phyloP scores from a whole-genome alignment of 2,797 vertebrate genomes.

The Mormyrus hasselquistii region DNA sequence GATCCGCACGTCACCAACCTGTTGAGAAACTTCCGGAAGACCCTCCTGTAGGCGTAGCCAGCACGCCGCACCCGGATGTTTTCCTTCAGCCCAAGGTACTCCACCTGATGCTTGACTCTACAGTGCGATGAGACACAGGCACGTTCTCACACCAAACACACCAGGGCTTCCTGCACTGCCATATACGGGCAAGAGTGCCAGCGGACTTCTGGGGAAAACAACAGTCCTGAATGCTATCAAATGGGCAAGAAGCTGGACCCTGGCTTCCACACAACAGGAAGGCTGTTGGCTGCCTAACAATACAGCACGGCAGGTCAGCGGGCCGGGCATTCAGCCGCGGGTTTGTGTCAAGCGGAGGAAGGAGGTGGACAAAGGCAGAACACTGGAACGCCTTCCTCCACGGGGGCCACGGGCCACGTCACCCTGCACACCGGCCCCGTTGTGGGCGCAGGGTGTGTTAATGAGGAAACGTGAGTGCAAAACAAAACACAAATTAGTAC shows the following conservation, averaged over 20 bases:
- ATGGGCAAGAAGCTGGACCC: constrained; percentile 25
- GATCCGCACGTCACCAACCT: constrained; percentile 59
- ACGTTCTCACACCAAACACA: not conserved
- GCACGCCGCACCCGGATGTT: constrained; percentile 95
- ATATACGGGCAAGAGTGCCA: not conserved
- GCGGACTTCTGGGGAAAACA: constrained; percentile 54
- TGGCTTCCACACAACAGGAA: constrained; percentile 63
- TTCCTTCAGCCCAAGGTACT: constrained; percentile 94
- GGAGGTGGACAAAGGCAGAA: not conserved
- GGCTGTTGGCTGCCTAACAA: constrained; percentile 54
- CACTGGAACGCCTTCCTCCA: not conserved
- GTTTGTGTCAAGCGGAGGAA: not conserved
- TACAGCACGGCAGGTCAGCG: constrained; percentile 43
- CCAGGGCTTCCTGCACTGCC: not conserved
- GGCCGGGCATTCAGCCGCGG: constrained; percentile 30
- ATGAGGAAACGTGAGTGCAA: not conserved
- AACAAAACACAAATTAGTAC: not conserved
- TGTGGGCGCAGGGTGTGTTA: not conserved
- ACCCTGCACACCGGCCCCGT: not conserved
- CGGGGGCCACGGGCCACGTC: not conserved
- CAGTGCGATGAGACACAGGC: constrained; percentile 20
- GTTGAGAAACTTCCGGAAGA: constrained; percentile 93
- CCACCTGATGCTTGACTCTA: constrained; percentile 96
- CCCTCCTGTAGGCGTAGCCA: constrained; percentile 89
- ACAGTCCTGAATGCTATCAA: constrained; percentile 54